Evolutionary conservation across 2,113 vertebrate genomes (phyloP), one percentile per base, ranked within the genome.

Genomic region (Sinocyclocheilus rhinocerous): DNA sequence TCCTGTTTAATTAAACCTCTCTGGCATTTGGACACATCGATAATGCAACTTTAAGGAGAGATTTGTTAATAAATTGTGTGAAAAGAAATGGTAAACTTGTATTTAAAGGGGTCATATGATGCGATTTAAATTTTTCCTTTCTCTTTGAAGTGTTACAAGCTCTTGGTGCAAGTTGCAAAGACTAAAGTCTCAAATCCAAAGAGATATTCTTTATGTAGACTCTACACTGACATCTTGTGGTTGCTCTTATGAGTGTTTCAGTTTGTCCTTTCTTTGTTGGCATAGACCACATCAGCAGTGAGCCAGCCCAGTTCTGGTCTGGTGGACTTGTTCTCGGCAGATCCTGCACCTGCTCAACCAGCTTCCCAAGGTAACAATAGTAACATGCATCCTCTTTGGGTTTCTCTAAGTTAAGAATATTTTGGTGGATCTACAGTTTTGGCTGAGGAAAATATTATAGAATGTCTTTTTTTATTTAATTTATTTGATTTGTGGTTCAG

Each of bases 311-410:
- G 86, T 67, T 92, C 92, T 8, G 96, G 94, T 85, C 93, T 99
- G 67, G 96, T 96, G 79, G 97, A 99, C 91, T 93, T 98, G 48
- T 87, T 99, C 13, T 97, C 97, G 93, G 96, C 96, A 86, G 97
- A 97, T 88, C 81, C 95, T 26, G 87, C 84, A 69, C 89, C 92
- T 2, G 91, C 86, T 78, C 92, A 93, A 82, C 90, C 93, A 55
- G 76, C 92, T 69, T 89, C 96, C 82, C 80, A 95, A 95, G 97
- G 98, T 96, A 88, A 70, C 52, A 4, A 42, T 15, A 70, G 24
- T 59, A 39, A 59, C 15, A 81, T 52, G 52, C 10, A 79, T 57
- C 3, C 16, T n/a, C 0, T 57, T 70, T 84, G 8, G 48, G 4
- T 50, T 9, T 29, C 15, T 11, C 6, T 16, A 26, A 24, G 15